phyloP scores from a whole-genome alignment of 2,113 vertebrate genomes.

The Platysteira castanea region DNA sequence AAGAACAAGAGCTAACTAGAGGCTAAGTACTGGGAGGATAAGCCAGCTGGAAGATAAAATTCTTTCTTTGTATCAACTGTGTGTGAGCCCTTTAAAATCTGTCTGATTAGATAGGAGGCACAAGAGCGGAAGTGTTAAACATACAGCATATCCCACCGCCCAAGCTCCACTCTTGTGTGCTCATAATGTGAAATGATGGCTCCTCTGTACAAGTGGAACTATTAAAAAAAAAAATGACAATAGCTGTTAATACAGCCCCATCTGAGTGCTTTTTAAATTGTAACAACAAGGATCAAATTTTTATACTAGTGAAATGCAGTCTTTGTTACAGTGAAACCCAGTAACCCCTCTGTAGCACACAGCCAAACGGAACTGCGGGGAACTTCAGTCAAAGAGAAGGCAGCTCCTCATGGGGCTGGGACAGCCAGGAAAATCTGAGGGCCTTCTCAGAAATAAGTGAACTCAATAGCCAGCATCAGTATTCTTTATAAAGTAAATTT shows the following conservation, averaged over 20 bases:
- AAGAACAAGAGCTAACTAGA: conserved; percentile 14
- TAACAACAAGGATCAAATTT: neutral
- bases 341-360: neutral
- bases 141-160: neutral
- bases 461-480: neutral
- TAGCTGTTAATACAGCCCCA: neutral
- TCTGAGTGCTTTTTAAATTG: neutral
- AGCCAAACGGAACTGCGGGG: neutral
- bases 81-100: conserved; percentile 13
- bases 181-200: neutral
- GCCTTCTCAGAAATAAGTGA: neutral
- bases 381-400: neutral
- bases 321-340: neutral
- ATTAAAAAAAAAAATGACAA: neutral
- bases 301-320: neutral
- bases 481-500: neutral
- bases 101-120: neutral
- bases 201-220: neutral
- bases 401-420: neutral
- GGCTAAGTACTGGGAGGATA: conserved; percentile 32
- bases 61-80: neutral
- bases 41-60: conserved; percentile 29
- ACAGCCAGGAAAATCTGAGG: neutral
- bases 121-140: neutral
- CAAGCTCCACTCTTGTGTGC: neutral